These are phyloP conservation scores for Eilema depressum DNA, from an alignment of 2,888 invertebrate genomes.

Conservation along the genomic window DNA sequence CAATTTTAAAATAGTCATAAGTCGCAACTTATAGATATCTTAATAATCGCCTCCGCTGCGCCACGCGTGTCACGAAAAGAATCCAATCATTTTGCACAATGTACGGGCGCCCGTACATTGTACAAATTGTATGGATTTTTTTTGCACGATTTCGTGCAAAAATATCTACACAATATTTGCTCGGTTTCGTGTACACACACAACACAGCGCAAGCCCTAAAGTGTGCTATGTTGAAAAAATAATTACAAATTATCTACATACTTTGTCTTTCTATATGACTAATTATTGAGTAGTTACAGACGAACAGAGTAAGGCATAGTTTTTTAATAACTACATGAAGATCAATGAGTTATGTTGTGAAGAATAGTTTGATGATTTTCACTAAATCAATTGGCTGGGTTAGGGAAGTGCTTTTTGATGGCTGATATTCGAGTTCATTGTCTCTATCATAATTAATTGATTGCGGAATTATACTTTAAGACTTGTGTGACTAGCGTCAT, in stretches of 20 bases:
- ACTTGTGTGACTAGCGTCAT: not conserved
- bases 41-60: no score
- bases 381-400: not conserved
- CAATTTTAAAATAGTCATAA: not conserved
- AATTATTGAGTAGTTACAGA: conserved; percentile 2
- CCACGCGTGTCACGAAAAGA: no score
- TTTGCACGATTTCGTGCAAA: no score
- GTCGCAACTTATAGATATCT: not conserved
- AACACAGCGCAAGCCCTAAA: no score
- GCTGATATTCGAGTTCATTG: not conserved
- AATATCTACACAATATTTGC: no score
- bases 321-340: not conserved
- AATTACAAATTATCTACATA: not conserved
- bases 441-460: not conserved
- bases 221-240: conserved; percentile 1
- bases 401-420: not conserved
- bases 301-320: not conserved
- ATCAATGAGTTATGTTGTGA: not conserved
- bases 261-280: not conserved
- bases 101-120: no score
- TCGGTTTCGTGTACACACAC: no score
- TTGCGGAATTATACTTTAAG: not conserved
- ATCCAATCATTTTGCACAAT: no score
- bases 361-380: not conserved
- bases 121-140: no score